Conservation (phyloP, 2,113 vertebrate genomes). For the Lathamus discolor region DNA sequence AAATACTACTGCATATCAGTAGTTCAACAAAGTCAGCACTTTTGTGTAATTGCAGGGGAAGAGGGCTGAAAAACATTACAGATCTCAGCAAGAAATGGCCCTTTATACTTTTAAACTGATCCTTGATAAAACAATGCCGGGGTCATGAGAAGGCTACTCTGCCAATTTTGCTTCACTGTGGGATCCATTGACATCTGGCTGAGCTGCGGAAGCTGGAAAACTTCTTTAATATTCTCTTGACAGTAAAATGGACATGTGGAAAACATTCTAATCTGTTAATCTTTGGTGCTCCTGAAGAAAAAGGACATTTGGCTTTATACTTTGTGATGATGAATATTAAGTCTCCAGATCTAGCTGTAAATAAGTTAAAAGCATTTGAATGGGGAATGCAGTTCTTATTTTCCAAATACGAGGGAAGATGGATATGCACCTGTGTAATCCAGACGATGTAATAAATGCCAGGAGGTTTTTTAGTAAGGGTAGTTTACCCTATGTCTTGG, state of each 20-base stretch:
- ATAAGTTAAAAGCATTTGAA: conserved; percentile 66
- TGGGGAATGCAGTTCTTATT: conserved; percentile 50
- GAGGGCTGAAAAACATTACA: conserved; percentile 73
- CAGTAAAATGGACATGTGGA: conserved; percentile 90
- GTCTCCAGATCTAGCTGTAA: conserved; percentile 70
- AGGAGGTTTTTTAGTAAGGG: background rate
- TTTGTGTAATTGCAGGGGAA: conserved; percentile 80
- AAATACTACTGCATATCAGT: conserved; percentile 82
- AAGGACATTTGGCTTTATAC: conserved; percentile 78
- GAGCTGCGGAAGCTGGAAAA: conserved; percentile 90
- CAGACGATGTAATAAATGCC: background rate
- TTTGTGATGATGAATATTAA: conserved; percentile 79
- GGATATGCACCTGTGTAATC: conserved; percentile 45
- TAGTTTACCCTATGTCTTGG: background rate
- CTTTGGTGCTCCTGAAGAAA: conserved; percentile 81
- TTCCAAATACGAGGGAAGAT: conserved; percentile 45
- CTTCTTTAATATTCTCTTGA: conserved; percentile 92
- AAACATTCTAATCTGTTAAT: conserved; percentile 91
- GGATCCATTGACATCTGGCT: conserved; percentile 90
- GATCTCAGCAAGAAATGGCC: conserved; percentile 73
- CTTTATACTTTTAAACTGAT: conserved; percentile 74
- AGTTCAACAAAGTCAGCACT: conserved; percentile 84
- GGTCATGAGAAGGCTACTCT: conserved; percentile 83
- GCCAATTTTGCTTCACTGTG: conserved; percentile 85
- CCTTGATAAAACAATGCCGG: conserved; percentile 77